Base-by-base conservation (phyloP, 2,113 vertebrate genomes). In the Oreochromis spilurus region DNA sequence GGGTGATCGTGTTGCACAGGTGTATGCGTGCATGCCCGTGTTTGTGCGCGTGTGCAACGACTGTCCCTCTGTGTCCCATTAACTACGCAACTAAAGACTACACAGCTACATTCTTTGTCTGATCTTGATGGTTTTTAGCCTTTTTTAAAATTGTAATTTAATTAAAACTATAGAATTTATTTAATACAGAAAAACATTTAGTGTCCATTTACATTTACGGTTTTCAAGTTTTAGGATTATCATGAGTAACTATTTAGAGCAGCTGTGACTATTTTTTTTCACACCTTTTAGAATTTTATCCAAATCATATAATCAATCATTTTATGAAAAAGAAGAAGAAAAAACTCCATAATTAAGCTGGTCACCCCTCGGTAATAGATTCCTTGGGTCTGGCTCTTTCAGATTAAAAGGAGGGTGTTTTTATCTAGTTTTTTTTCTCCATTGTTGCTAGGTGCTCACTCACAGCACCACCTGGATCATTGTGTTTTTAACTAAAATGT, bases 1-100 rank as follows among this genome's bases (percentile, higher is more conserved):
- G 67, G 53, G 86, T 82, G 88, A 92, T 91, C 91, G 84, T 34
- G 9, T 90, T 93, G 91, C 87, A 91, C 89, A 86, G 88, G 89
- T 91, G 90, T 88, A 84, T 91, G 89, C 60, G 38, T 65, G 45
- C 72, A 75, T 79, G 75, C 45, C 45, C 26, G 75, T 83, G 88
- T 79, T 83, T 83, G 58, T 82, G 83, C 21, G 21, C 53, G n/a
- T 79, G 78, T 72, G 38, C 43, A 65, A 0, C 0, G 58, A 58
- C 36, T 45, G 21, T 34, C 19, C 53, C 36, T 14, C 24, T 55
- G 36, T 79, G 34, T 79, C 48, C 48, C 29, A 7, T 57, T 70
- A 48, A 40, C 13, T 24, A 40, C 19, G 26, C 58, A n/a, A 58
- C 60, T 34, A 29, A 80, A 70, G 58, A 29, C 21, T 11, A 9